Evolutionary conservation across 2,888 invertebrate genomes (phyloP).

Genomic region (Keiferia lycopersicella): DNA sequence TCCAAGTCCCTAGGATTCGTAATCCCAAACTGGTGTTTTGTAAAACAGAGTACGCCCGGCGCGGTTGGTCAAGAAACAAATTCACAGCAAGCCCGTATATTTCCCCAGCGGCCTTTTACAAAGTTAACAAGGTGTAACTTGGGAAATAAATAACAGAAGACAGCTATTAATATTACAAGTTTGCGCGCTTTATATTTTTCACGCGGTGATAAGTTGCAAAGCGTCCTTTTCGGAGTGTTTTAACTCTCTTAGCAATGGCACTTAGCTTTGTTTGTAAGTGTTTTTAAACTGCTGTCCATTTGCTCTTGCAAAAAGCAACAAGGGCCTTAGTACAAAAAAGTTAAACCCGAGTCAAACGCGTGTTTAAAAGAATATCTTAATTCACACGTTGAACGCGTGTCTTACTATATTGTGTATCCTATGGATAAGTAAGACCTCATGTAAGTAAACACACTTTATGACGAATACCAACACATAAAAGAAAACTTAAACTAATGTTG

Average conservation of each 20-base stretch:
- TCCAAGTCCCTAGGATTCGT: conserved; percentile 24
- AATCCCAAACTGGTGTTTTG: conserved; percentile 36
- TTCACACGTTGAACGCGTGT: no score
- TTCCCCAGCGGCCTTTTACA: conserved; percentile 74
- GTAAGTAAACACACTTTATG: no score
- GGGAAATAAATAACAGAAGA: conserved; percentile 72
- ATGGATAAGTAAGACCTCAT: no score
- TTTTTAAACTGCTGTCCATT: neutral
- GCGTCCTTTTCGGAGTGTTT: neutral
- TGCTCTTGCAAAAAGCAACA: neutral
- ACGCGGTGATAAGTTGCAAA: conserved; percentile 11
- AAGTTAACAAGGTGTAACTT: conserved; percentile 76
- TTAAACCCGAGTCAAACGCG: no score
- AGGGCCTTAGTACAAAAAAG: neutral
- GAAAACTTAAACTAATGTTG: no score
- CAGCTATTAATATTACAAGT: conserved; percentile 69
- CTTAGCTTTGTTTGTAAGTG: neutral
- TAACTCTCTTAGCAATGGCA: neutral
- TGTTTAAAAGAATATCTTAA: no score
- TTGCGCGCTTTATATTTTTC: conserved; percentile 40
- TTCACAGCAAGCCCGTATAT: conserved; percentile 68
- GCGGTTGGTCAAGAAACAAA: conserved; percentile 65
- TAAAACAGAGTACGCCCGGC: conserved; percentile 38
- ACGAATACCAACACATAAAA: no score
- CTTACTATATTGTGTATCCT: no score